Evolutionary conservation across 1,140 invertebrate genomes (phyloP), one percentile per base, ranked within the genome.

Genomic region (Drosophila nikananu): DNA sequence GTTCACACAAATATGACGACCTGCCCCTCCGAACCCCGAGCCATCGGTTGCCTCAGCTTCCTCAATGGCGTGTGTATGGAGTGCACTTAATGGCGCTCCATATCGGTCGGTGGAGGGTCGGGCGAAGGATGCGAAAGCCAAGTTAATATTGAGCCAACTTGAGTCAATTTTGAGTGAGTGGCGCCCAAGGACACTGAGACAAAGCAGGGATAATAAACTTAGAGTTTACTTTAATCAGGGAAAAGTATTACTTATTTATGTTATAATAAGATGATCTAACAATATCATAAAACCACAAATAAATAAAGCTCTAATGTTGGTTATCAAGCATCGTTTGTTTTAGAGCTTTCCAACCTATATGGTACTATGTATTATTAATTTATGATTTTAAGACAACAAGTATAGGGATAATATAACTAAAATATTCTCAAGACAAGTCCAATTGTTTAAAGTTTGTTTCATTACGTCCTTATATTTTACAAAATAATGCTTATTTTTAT

Each of bases 21-120:
- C 51, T 51, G 44, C 23, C 52, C 52, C 76, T 44, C 23, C 42
- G 15, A 63, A 10, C 23, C 41, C 49, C 21, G 7, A n/a, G 58
- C 37, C 51, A 13, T 61, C 35, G 44, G 46, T 27, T 72, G 10
- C 57, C 13, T 17, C 49, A 57, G 62, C 44, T 61, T 62, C 63
- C 59, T 67, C 54, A 77, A 77, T 59, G 71, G 67, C 48, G 54
- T 72, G 60, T 64, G 80, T 72, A 70, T 76, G 79, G 66, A 79
- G 77, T 86, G 80, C 66, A 80, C 77, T 77, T 86, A 83, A 86
- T 80, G 68, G 65, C 66, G 49, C 67, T 70, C 64, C 61, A 55
- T 64, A 66, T 59, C 52, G 39, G 44, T 41, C 25, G 70, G 13
- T 1, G 12, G 54, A 39, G 35, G 13, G 51, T 21, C 19, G 19